These are phyloP conservation scores for Coendou prehensilis DNA, from an alignment of 2,797 vertebrate genomes.

Conservation along the genomic window DNA sequence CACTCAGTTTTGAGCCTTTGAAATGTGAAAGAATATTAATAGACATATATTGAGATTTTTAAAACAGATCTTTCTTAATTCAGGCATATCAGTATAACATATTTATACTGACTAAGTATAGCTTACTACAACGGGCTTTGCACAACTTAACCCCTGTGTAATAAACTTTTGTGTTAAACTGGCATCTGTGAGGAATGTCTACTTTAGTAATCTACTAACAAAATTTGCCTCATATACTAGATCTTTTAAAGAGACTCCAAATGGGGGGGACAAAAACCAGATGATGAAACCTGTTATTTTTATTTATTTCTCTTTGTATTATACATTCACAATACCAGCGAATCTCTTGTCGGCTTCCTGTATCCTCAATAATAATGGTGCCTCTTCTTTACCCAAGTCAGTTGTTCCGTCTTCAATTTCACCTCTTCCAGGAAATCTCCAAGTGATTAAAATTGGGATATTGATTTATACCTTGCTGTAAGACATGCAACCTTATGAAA, in stretches of 20 bases:
- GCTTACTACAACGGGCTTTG: background rate
- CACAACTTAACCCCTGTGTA: background rate
- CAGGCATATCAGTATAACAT: background rate
- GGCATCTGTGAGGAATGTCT: background rate
- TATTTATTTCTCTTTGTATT: background rate
- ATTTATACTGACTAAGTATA: slow-evolving; percentile 11
- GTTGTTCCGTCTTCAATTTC: background rate
- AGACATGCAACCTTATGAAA: slow-evolving; percentile 34
- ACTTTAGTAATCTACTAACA: background rate
- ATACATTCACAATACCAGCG: background rate
- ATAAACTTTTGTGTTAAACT: background rate
- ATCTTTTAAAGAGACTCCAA: slow-evolving; percentile 51
- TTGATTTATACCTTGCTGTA: slow-evolving; percentile 60
- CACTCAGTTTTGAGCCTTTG: slow-evolving; percentile 66
- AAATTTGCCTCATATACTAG: background rate
- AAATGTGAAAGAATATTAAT: slow-evolving; percentile 71
- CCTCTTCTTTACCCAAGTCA: background rate
- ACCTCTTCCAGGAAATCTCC: background rate
- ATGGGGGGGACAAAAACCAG: background rate
- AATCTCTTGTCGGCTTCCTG: background rate
- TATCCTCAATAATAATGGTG: background rate
- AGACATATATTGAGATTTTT: slow-evolving; percentile 5
- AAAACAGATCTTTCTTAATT: slow-evolving; percentile 11
- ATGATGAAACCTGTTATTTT: background rate
- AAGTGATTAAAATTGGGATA: slow-evolving; percentile 31